Evolutionary conservation across 2,797 vertebrate genomes (phyloP).

Genomic region (Acipenser transmontanus): DNA sequence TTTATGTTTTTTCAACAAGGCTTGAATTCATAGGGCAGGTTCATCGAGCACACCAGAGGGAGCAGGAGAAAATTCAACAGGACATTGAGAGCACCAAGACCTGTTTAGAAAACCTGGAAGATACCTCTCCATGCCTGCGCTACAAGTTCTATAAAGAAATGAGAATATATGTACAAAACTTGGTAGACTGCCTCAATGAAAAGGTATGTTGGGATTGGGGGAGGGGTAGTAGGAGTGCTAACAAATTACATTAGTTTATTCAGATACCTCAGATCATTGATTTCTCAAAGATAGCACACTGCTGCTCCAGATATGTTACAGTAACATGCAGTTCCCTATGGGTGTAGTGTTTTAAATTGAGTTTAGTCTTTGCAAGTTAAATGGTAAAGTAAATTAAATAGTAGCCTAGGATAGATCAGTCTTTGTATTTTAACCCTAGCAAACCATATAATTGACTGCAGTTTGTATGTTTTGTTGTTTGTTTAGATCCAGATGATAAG

Average conservation of each 20-base stretch:
- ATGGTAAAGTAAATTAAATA: too few relatives aligned
- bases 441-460: too few relatives aligned
- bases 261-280: conserved; percentile 43
- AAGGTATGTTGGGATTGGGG: conserved; percentile 57
- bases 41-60: conserved; percentile 71
- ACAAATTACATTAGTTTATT: conserved; percentile 27
- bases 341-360: too few relatives aligned
- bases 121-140: conserved; percentile 55
- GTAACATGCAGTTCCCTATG: too few relatives aligned
- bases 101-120: conserved; percentile 66
- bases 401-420: too few relatives aligned
- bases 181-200: conserved; percentile 83
- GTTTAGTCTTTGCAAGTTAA: too few relatives aligned
- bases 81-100: conserved; percentile 66
- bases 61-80: conserved; percentile 66
- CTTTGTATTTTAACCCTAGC: too few relatives aligned
- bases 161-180: conserved; percentile 72
- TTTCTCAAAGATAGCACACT: too few relatives aligned
- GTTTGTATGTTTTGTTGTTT: not conserved
- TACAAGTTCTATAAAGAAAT: conserved; percentile 79
- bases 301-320: too few relatives aligned
- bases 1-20: conserved; percentile 42
- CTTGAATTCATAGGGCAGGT: conserved; percentile 73
- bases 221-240: not conserved
- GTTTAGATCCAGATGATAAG: conserved; percentile 59